Evolutionary conservation across 2,113 vertebrate genomes (phyloP).

Genomic region (Perca flavescens): DNA sequence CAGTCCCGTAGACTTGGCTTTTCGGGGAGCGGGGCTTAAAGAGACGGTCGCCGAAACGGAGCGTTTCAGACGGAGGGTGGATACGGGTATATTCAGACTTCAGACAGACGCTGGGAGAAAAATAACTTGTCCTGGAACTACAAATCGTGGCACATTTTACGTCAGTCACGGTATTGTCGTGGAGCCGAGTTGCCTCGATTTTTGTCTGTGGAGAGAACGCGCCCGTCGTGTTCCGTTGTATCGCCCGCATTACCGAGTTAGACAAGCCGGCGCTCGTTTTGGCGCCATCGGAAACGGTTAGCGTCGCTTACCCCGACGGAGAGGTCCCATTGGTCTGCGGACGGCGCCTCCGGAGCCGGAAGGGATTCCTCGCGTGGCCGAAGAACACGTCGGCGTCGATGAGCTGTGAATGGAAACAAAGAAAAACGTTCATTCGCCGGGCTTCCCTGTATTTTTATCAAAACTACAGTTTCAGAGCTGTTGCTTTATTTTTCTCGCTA

Average conservation of each 20-base stretch:
- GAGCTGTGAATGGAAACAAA: conserved; percentile 4
- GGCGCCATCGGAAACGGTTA: neutral
- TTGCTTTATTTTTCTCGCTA: neutral
- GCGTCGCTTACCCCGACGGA: neutral
- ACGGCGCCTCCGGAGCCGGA: neutral
- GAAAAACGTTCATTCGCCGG: neutral
- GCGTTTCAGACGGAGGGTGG: no score
- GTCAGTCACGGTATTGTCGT: neutral
- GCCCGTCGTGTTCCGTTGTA: neutral
- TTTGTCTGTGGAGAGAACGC: neutral
- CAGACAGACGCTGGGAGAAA: no score
- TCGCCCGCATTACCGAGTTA: neutral
- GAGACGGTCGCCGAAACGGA: no score
- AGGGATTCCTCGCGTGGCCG: no score
- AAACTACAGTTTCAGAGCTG: neutral
- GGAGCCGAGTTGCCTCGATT: no score
- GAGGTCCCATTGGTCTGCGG: neutral
- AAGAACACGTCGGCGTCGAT: neutral
- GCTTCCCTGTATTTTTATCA: neutral
- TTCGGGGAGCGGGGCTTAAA: no score
- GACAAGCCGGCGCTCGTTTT: neutral
- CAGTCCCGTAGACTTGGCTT: no score
- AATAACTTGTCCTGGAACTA: no score
- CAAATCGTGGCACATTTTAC: neutral
- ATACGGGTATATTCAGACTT: no score